Base-by-base conservation (phyloP, 2,113 vertebrate genomes). In the Anarhynchus alexandrinus region DNA sequence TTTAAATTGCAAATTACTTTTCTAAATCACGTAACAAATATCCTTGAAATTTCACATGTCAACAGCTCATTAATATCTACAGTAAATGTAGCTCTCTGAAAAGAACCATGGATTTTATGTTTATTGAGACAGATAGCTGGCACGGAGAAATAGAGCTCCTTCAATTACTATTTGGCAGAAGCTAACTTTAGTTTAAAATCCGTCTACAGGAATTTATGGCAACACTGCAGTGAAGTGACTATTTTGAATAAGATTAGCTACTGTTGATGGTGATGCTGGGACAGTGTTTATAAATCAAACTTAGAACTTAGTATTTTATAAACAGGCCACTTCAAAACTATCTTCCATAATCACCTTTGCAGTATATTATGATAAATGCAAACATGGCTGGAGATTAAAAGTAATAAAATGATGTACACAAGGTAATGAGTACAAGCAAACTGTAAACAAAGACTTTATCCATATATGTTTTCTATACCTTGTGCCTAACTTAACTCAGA, bases 21-120 rank as follows among this genome's bases (percentile, higher is more conserved):
- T 96, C 95, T 96, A 98, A 98, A 98, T 98, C 95, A 97, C 88
- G 97, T 96, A 97, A 93, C 96, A 98, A 96, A 97, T 97, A 97
- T 98, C 97, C 97, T 98, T 97, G 93, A 98, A 97, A 97, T 97
- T 97, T 96, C 96, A 96, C 97, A 96, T 95, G 97, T 97, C 98
- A 97, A 97, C 96, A 98, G 96, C 96, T 98, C 96, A 97, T 97
- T 98, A 98, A 97, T 98, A 98, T 85, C 96, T 96, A 95, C 91
- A 93, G 96, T 94, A 97, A 98, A 97, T 94, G 97, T 90, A 97
- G 93, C 94, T 96, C 94, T 96, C 93, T 89, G 92, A 96, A 97
- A 97, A 97, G 96, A 98, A 97, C 69, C 83, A 96, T 80, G 93
- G 94, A 96, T 97, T 97, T 97, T 92, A 98, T 5, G 8, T 97